Evolutionary conservation across 2,888 invertebrate species (phyloP).

Genomic region (Clepsis dumicolana): DNA sequence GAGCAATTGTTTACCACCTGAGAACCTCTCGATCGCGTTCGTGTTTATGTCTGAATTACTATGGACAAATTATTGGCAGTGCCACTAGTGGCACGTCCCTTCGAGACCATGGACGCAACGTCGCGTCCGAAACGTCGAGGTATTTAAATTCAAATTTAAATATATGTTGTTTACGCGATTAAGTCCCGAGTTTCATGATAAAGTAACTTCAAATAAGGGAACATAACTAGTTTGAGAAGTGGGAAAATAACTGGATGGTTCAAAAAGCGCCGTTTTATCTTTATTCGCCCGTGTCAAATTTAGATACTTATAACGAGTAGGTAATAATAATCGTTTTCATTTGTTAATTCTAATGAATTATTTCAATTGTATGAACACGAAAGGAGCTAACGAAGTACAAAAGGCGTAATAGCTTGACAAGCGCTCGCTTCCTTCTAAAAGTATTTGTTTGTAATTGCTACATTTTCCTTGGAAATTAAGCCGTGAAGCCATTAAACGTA

Average conservation of each 20-base stretch:
- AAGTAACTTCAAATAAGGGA: too few species aligned
- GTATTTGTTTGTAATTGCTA: conserved; percentile 37
- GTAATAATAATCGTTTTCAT: not conserved
- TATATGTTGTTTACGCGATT: too few species aligned
- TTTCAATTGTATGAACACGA: conserved; percentile 8
- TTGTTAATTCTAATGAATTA: conserved; percentile 12
- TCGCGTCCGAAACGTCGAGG: too few species aligned
- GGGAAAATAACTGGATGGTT: not conserved
- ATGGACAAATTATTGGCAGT: too few species aligned
- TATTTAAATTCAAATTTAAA: too few species aligned
- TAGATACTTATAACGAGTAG: not conserved
- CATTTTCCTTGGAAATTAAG: conserved; percentile 31
- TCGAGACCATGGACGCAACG: too few species aligned
- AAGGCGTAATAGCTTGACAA: conserved; percentile 28
- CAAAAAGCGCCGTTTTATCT: not conserved
- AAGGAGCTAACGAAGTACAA: conserved; percentile 24
- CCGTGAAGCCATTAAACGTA: conserved; percentile 22
- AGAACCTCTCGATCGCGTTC: too few species aligned
- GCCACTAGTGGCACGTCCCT: too few species aligned
- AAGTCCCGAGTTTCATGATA: too few species aligned
- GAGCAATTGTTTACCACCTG: too few species aligned
- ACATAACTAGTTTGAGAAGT: too few species aligned
- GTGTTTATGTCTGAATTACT: too few species aligned
- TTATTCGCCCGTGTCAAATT: not conserved
- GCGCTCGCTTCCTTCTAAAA: conserved; percentile 19